Base-by-base conservation (phyloP, 2,888 invertebrate genomes). In the Morpho helenor region DNA sequence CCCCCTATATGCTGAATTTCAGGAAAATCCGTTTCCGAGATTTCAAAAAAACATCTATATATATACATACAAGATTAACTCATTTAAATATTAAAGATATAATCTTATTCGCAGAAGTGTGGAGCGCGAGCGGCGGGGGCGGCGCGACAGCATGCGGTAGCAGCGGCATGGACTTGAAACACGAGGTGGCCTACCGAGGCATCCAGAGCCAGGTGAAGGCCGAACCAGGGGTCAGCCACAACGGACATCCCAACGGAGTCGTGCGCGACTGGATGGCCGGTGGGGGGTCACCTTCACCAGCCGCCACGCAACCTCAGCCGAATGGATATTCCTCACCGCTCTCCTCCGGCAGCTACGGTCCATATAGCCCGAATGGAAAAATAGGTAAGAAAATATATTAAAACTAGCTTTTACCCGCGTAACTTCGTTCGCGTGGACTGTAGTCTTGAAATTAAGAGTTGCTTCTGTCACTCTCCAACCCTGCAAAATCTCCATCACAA, bases 331-430 rank as follows among this genome's bases (percentile, higher is more conserved):
- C 96, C 54, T 96, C 96, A 68, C 96, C 96, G 22, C 93, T 96
- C 91, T 96, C 96, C 56, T 95, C 96, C 16, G 94, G 96, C 83
- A 96, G 96, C 93, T 97, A 96, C 91, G 96, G 96, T 72, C 96
- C 96, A 2, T 96, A 96, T 84, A 96, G 96, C 90, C 96, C 96
- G 67, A 96, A 95, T 85, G 96, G 96, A 76, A 96, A 96, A 93
- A 93, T 95, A 92, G 96, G 96, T 96, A 73, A 94, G 95, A 92
- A 16, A 6, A 42, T 42, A 42, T 7, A 42, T 42, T 42, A 8
- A 42, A 42, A 42, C 42, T 42, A 42, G 7, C 16, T 16, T 16
- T 16, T 16, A 16, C 16, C 16, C 16, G 16, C 1, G 16, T 2
- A 16, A 16, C 16, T 16, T 16, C 16, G 16, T 16, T 16, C 16